Evolutionary conservation across 1,140 invertebrate species (phyloP).

Genomic region (Lanistes nyassanus): DNA sequence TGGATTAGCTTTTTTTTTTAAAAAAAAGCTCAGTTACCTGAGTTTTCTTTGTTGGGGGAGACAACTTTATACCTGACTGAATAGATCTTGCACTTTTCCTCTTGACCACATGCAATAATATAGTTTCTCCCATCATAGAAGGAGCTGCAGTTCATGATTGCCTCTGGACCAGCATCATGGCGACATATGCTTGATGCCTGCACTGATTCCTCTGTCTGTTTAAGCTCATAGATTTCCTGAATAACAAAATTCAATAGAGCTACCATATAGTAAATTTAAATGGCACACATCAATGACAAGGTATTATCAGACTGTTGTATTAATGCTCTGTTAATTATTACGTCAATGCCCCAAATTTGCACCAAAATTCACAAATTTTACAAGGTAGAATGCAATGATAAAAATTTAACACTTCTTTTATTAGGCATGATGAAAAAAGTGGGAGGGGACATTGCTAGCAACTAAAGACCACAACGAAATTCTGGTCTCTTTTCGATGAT

Average conservation of each 20-base stretch:
- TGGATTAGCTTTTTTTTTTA: too few species aligned
- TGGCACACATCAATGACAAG: not conserved
- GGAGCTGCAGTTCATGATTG: conserved; percentile 89
- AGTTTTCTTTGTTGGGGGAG: conserved; percentile 47
- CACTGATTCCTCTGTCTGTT: conserved; percentile 82
- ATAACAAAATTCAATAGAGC: conserved; percentile 29
- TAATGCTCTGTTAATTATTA: too few species aligned
- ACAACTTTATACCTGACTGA: conserved; percentile 79
- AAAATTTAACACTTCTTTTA: too few species aligned
- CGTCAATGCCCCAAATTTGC: too few species aligned
- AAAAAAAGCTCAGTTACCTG: conserved; percentile 15
- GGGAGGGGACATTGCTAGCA: too few species aligned
- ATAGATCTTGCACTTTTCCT: conserved; percentile 91
- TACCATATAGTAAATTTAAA: too few species aligned
- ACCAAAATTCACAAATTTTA: too few species aligned
- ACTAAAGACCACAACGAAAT: too few species aligned
- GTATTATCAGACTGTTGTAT: too few species aligned
- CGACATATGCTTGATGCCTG: conserved; percentile 86
- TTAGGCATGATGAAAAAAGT: too few species aligned
- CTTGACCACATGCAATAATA: conserved; percentile 88
- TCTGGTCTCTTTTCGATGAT: too few species aligned
- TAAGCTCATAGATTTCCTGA: conserved; percentile 92
- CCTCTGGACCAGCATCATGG: conserved; percentile 87
- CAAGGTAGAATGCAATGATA: too few species aligned
- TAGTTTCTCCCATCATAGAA: conserved; percentile 76